A percentile compares a stretch with the other conserved stretches of the same genome.
Evolutionary conservation across 2,113 vertebrate species (phyloP).

Genomic region (Lynx canadensis): DNA sequence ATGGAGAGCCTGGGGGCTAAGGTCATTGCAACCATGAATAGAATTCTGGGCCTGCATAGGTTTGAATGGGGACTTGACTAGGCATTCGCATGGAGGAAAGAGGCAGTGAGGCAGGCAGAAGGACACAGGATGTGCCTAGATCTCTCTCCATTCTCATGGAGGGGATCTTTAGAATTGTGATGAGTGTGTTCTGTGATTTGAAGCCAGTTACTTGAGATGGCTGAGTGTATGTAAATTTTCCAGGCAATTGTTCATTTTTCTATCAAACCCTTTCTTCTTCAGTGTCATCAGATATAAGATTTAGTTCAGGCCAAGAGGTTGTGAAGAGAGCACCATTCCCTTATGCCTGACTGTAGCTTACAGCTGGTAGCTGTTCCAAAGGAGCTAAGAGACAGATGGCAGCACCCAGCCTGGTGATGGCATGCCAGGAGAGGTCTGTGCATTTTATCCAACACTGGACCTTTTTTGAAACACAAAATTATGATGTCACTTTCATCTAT

Average conservation of each 20-base stretch:
- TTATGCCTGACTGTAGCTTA: not conserved
- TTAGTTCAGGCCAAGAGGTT: not conserved
- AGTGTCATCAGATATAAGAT: not conserved
- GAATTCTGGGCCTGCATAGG: not conserved
- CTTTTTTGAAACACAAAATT: not conserved
- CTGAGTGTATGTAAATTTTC: not conserved
- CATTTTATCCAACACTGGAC: not conserved
- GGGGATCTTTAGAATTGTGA: not conserved
- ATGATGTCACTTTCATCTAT: not conserved
- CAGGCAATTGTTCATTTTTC: not conserved
- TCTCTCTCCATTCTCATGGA: not conserved
- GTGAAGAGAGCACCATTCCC: not conserved
- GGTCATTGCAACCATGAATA: not conserved
- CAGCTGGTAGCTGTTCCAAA: not conserved
- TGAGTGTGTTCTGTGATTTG: not conserved
- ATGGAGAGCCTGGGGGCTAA: not conserved
- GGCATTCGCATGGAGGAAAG: not conserved
- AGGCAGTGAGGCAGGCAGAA: not conserved
- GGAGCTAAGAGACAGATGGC: not conserved
- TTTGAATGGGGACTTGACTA: not conserved
- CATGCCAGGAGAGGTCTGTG: not conserved
- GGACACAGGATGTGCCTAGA: accelerated
- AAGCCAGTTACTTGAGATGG: not conserved
- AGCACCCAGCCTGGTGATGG: not conserved
- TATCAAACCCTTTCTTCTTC: not conserved